These are phyloP conservation scores for Bradypodion pumilum DNA, from an alignment of 2,797 vertebrate genomes.

Conservation along the genomic window DNA sequence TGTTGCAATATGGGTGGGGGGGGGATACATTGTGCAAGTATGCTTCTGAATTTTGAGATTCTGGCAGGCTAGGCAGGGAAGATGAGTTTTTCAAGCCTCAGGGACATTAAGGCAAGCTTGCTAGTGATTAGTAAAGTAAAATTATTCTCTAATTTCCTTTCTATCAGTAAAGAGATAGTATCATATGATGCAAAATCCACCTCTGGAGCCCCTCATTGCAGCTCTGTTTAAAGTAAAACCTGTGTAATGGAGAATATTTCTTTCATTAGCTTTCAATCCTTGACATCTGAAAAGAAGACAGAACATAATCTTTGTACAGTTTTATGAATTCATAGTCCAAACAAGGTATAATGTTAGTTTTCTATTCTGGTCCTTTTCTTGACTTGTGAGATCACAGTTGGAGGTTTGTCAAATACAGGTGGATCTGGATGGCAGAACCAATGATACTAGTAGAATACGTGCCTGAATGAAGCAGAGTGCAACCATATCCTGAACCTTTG, in stretches of 20 bases:
- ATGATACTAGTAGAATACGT: not conserved
- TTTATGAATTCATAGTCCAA: not conserved
- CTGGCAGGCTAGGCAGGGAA: not conserved
- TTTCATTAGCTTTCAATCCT: not conserved
- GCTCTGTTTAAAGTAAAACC: not conserved
- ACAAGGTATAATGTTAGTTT: not conserved
- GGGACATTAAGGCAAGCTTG: not conserved
- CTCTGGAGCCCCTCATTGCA: not conserved
- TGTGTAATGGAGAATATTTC: not conserved
- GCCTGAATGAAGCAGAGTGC: not conserved
- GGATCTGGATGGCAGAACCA: not conserved
- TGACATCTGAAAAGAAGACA: not conserved
- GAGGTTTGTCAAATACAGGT: not conserved
- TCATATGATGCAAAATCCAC: not conserved
- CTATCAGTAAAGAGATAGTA: not conserved
- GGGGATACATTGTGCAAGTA: not conserved
- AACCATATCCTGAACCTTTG: not conserved
- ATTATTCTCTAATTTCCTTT: not conserved
- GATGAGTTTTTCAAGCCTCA: not conserved
- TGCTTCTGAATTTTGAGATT: too few species aligned
- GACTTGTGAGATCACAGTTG: not conserved
- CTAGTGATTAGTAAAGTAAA: not conserved
- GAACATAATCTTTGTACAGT: not conserved
- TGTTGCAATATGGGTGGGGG: not conserved
- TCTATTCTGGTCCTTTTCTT: not conserved